Base-by-base conservation (phyloP, 1,140 invertebrate species). In the Drosophila nikananu region DNA sequence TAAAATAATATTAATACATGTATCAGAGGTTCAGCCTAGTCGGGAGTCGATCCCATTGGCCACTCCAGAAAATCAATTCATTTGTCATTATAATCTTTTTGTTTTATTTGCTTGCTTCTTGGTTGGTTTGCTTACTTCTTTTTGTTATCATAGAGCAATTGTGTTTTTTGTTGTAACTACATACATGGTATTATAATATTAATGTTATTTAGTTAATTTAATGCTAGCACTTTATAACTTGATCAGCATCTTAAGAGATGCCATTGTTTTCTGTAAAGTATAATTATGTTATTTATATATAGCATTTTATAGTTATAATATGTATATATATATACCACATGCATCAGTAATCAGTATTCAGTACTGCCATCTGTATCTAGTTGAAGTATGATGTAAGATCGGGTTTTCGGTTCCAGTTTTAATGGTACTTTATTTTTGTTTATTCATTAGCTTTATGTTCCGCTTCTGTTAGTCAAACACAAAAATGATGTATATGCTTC, bases 141-240 rank as follows among this genome's bases (percentile, higher is more conserved):
- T 48, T 68, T 51, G 63, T 76, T 80, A 75, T 80, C 52, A 77
- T 83, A 80, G 55, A 86, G 77, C 83, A 80, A 63, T 87, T 83
- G 54, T 77, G 51, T 66, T 77, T 51, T 30, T 30, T 51, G 19
- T 44, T 77, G 55, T 77, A 58, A 77, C 62, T 66, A 77, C 63
- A 67, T 66, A 77, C 63, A 67, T 76, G 54, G 62, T 81, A 75
- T 60, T 81, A 79, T 86, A 72, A 73, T 74, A 72, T 72, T 72
- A 79, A 41, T 74, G 55, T 89, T 87, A 78, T 81, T 72, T 80
- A 61, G 87, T 89, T 55, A 89, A 75, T 81, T 87, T 89, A 87
- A 89, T 78, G 62, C 84, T 87, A 87, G 74, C 48, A 64, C 65
- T 77, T 63, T 61, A 60, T 72, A 80, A 59, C 80, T 87, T 79